Base-by-base conservation (phyloP, 2,888 invertebrate genomes). In the Norana najaformis region DNA sequence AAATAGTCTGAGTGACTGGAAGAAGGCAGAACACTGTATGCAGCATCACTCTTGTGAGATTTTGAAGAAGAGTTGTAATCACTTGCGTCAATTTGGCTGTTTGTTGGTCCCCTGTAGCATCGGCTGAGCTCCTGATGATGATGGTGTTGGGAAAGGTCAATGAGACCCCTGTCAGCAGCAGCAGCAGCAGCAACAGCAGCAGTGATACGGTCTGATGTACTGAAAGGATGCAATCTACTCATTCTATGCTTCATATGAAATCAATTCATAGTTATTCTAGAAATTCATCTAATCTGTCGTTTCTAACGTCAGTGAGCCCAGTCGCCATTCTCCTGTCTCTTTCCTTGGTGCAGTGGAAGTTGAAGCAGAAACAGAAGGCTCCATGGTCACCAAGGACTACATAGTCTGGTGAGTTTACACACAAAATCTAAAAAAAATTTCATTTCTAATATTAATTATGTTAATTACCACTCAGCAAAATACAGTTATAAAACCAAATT, bases 201-300 rank as follows among this genome's bases (percentile, higher is more conserved):
- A 69, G 69, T 69, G 69, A 69, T 69, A 69, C 69, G 69, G 69
- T 69, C 69, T 2, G 69, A 69, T 69, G 69, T 69, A 69, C 69
- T 69, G 69, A 69, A 69, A 69, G 69, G n/a, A 69, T 69, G 69
- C 69, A n/a, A 69, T 69, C 69, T n/a, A 69, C 69, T 69, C 69
- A 69, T 69, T 69, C 69, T 69, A 69, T n/a, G 69, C 69, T 13
- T 69, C 69, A 69, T n/a, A n/a, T 69, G 69, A 69, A 69, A 16
- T 69, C n/a, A 69, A 69, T 69, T n/a, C n/a, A 69, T n/a, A 69
- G 69, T 69, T n/a, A 69, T 69, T 69, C 30, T 69, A 69, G 69
- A n/a, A 69, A 69, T 30, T n/a, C 69, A 69, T n/a, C 69, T 69
- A 69, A 69, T 69, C n/a, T n/a, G 69, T 69, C n/a, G 69, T 69